These are phyloP conservation scores for Brachypalpus laphriformis DNA, from an alignment of 2,888 invertebrate species.

Conservation along the genomic window DNA sequence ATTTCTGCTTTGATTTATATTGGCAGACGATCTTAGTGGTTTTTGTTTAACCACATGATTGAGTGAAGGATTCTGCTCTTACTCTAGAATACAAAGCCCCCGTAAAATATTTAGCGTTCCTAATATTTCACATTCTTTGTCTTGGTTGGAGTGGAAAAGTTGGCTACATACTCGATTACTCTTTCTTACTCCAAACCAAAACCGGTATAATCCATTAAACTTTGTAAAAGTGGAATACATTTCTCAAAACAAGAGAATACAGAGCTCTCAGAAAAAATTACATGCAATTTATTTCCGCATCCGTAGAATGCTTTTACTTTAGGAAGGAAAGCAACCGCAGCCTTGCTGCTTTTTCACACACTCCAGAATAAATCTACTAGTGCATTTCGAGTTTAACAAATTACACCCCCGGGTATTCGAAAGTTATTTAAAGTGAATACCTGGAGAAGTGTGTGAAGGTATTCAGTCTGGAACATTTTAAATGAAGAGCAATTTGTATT, in stretches of 20 bases:
- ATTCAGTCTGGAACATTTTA: slow-evolving; percentile 60
- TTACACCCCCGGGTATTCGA: slow-evolving; percentile 71
- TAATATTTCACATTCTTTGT: slow-evolving; percentile 68
- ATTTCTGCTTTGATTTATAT: slow-evolving; percentile 58
- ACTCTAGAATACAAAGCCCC: slow-evolving; percentile 46
- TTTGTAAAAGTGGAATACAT: slow-evolving; percentile 72
- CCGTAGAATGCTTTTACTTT: slow-evolving; percentile 67
- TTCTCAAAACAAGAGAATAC: slow-evolving; percentile 70
- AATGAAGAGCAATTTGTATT: slow-evolving; percentile 69
- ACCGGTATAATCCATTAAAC: slow-evolving; percentile 74
- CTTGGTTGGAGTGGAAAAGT: slow-evolving; percentile 59
- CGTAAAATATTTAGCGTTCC: slow-evolving; percentile 55
- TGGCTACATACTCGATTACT: slow-evolving; percentile 71
- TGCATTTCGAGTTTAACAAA: slow-evolving; percentile 73
- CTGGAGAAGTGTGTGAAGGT: slow-evolving; percentile 44
- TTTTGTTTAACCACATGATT: slow-evolving; percentile 62
- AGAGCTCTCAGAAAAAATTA: slow-evolving; percentile 70
- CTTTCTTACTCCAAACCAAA: slow-evolving; percentile 68
- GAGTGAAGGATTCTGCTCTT: slow-evolving; percentile 50
- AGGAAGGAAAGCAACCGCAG: slow-evolving; percentile 64
- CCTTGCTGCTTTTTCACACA: slow-evolving; percentile 70
- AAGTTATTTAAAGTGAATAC: slow-evolving; percentile 74
- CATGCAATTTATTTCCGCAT: slow-evolving; percentile 73
- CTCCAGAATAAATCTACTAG: slow-evolving; percentile 63
- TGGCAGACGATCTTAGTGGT: slow-evolving; percentile 49